These are phyloP conservation scores for Apeira syringaria DNA, from an alignment of 2,888 invertebrate genomes.

Conservation along the genomic window DNA sequence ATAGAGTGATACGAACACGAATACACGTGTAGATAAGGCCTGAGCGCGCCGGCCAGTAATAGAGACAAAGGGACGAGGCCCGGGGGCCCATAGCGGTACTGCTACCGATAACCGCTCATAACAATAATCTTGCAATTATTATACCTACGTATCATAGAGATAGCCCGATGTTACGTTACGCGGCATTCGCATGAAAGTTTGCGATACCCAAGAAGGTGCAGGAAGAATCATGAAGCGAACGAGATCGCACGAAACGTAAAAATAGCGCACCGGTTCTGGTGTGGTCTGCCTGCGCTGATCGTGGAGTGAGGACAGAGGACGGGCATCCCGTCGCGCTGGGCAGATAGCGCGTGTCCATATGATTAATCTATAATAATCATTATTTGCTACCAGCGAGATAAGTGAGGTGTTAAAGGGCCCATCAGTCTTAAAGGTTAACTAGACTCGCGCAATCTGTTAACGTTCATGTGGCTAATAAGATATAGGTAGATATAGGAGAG, in stretches of 20 bases:
- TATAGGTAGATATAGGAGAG: no score
- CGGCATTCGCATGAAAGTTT: conserved; percentile 39
- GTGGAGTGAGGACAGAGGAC: conserved; percentile 35
- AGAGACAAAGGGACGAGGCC: conserved; percentile 73
- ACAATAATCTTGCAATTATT: conserved; percentile 47
- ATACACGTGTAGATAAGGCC: conserved; percentile 77
- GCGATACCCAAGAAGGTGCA: conserved; percentile 45
- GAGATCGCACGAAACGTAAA: conserved; percentile 50
- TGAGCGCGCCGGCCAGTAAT: conserved; percentile 62
- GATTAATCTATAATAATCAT: conserved; percentile 49
- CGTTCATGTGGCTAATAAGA: conserved; percentile 38
- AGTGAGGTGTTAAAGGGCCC: conserved; percentile 46
- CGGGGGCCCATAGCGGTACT: conserved; percentile 41
- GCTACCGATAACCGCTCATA: conserved; percentile 38
- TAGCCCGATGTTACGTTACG: conserved; percentile 31
- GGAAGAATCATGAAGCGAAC: conserved; percentile 55
- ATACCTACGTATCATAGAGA: conserved; percentile 33
- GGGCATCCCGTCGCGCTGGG: conserved; percentile 41
- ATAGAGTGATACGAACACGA: conserved; percentile 73
- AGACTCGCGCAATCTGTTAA: conserved; percentile 46
- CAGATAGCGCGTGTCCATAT: conserved; percentile 46
- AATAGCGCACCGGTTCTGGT: conserved; percentile 58
- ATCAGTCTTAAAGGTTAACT: conserved; percentile 37
- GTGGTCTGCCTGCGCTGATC: conserved; percentile 53
- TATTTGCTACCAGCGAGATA: conserved; percentile 46